Conservation (phyloP, 2,113 vertebrate genomes). For the Thomomys bottae region DNA sequence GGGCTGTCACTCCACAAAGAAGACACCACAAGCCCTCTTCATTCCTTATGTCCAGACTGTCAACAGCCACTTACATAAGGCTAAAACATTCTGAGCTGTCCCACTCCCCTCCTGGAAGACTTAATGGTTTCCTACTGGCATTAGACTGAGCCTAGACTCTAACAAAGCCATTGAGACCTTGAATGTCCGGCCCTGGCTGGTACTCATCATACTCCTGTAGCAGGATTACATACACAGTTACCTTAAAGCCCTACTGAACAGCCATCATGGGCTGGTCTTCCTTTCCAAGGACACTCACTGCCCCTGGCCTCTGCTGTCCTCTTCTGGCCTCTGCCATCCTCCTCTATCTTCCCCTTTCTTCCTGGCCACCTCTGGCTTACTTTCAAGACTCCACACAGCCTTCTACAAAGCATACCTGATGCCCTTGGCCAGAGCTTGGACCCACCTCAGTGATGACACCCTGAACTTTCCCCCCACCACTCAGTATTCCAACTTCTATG, state of each 20-base stretch:
- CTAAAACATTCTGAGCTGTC: no score
- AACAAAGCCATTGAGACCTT: background rate
- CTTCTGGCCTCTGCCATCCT: background rate
- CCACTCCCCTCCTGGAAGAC: background rate
- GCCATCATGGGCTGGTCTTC: background rate
- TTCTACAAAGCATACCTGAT: background rate
- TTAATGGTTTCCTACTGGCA: background rate
- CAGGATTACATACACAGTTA: rapidly evolving
- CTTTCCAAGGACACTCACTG: background rate
- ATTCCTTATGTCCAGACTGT: no score
- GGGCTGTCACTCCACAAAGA: background rate
- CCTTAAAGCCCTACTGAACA: background rate
- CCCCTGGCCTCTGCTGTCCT: background rate
- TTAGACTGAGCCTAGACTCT: background rate
- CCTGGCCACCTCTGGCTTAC: background rate
- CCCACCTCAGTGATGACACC: background rate
- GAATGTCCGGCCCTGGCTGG: no score
- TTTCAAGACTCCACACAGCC: background rate
- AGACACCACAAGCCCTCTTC: background rate
- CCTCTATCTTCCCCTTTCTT: background rate
- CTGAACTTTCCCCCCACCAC: background rate
- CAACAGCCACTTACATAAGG: background rate
- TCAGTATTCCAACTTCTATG: rapidly evolving
- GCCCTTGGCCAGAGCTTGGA: background rate
- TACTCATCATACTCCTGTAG: background rate